Conservation (phyloP, 2,797 vertebrate genomes). For the Silurus aristotelis region DNA sequence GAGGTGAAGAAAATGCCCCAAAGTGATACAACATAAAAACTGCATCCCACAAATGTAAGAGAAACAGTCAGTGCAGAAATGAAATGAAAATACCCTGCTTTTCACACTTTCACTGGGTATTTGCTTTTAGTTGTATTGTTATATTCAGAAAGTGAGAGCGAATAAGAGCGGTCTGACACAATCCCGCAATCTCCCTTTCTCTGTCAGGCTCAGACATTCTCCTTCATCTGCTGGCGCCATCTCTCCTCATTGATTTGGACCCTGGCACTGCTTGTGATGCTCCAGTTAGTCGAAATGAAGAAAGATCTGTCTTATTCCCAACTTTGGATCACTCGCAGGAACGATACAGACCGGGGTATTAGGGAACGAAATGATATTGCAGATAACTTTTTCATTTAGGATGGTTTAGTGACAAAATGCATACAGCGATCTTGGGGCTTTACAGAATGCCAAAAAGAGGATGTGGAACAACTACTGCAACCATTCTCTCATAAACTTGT, state of each 20-base stretch:
- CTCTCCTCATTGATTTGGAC: conserved; percentile 59
- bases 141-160: neutral
- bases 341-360: conserved; percentile 33
- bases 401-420: conserved; percentile 11
- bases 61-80: conserved; percentile 28
- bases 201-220: conserved; percentile 56
- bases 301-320: conserved; percentile 59
- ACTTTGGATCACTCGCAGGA: conserved; percentile 50
- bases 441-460: neutral
- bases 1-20: conserved; percentile 11
- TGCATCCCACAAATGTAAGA: conserved; percentile 4
- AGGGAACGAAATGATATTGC: conserved; percentile 50
- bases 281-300: conserved; percentile 55
- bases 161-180: conserved; percentile 28
- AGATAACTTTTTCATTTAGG: conserved; percentile 41
- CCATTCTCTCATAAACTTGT: neutral
- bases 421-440: neutral
- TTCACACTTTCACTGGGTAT: conserved; percentile 11
- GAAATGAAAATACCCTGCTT: conserved; percentile 17
- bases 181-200: conserved; percentile 43
- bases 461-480: neutral
- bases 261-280: conserved; percentile 59
- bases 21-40: conserved; percentile 15
- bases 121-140: conserved; percentile 15
- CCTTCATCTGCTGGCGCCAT: conserved; percentile 49